Evolutionary conservation across 30 jellyfish, hydroid and myxozoan species (phyloP), one percentile per base, ranked within the genome.

Genomic region (Hydra vulgaris): DNA sequence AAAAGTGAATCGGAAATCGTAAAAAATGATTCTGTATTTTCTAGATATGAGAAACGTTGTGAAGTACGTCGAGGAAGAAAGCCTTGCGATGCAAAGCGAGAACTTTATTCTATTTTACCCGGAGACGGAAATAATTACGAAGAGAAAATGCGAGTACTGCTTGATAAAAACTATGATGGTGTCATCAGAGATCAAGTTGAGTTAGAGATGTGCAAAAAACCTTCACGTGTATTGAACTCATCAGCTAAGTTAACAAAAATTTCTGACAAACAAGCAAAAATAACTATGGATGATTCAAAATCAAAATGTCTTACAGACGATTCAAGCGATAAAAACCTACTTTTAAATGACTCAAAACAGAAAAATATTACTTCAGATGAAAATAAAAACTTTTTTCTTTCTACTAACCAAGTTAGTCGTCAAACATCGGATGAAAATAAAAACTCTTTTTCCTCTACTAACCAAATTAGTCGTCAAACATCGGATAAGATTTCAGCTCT

Each of bases 101-200:
- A 80, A 22, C 52, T 80, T 0, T 66, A 80, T 52, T 80, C 87
- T 18, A 80, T 80, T 15, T 23, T 80, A 15, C 87, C 87, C 19
- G 87, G 87, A 24, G 87, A 80, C 84, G 87, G 87, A 25, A 80
- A 80, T 80, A 53, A 80, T 27, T 80, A 80, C 27, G 87, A 80
- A 24, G 87, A 80, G 22, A 27, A 80, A 24, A 67, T 80, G 25
- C 80, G 83, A 23, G 81, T 72, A 1, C 40, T 80, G 26, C 24
- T 80, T 21, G 87, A 71, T 23, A 21, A 40, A 23, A 74, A 80
- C 3, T 27, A 78, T 53, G 74, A 78, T 17, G 77, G 56, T 22
- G 85, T 52, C 25, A 66, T 66, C 18, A 54, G 54, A 23, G 76
- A 25, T 22, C 78, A 23, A 19, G 74, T 77, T 5, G 79, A 78